phyloP scores from a whole-genome alignment of 2,888 invertebrate genomes.

The Ichneumoninae sp. region DNA sequence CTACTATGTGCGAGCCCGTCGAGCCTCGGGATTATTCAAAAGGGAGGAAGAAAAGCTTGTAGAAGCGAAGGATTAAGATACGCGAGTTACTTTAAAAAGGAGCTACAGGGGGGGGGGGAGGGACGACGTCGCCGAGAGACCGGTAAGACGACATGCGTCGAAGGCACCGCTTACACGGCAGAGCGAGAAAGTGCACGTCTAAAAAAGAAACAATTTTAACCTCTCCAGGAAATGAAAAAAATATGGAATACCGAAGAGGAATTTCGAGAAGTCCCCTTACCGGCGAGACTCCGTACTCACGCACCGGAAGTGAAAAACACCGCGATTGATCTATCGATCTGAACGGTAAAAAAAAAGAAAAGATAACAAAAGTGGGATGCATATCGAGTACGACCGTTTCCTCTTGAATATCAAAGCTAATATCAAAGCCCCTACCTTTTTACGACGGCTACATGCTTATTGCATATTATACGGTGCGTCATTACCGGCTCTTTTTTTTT shows the following conservation, averaged over 20 bases:
- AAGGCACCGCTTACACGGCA: neutral
- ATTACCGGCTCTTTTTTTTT: constrained; percentile 48
- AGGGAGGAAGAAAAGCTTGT: neutral
- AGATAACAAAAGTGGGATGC: neutral
- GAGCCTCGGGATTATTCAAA: constrained; percentile 9
- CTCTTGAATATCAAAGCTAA: neutral
- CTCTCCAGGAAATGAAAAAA: neutral
- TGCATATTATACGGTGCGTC: constrained; percentile 48
- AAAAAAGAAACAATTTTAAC: neutral
- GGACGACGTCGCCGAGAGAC: neutral
- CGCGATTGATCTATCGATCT: neutral
- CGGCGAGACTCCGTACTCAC: neutral
- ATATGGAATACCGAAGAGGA: neutral
- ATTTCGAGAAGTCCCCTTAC: constrained; percentile 33
- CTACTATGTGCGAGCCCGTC: constrained; percentile 34
- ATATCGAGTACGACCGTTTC: constrained; percentile 11
- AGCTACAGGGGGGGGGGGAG: neutral
- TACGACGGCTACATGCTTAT: constrained; percentile 38
- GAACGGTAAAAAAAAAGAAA: neutral
- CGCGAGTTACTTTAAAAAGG: constrained; percentile 16
- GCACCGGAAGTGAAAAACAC: neutral
- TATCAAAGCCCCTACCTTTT: constrained; percentile 9
- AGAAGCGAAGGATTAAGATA: constrained; percentile 27
- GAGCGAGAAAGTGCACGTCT: constrained; percentile 25
- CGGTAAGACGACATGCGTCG: constrained; percentile 26